phyloP scores from a whole-genome alignment of 2,888 invertebrate species.

The Zaprionus obscuricornis region DNA sequence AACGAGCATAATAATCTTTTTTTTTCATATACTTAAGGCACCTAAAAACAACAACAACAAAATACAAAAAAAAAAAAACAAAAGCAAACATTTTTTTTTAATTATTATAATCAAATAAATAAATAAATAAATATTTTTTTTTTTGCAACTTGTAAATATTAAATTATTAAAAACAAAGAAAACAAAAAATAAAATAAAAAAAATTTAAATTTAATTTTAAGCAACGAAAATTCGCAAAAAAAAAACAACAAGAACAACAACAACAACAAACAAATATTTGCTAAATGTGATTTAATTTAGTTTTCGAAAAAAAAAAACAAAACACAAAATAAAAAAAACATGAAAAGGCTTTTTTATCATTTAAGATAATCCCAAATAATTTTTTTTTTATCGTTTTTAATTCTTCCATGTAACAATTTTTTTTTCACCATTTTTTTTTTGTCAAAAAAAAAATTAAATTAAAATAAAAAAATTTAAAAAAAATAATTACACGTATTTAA shows the following conservation, averaged over 20 bases:
- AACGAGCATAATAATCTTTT: conserved; percentile 18
- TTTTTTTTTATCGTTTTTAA: conserved; percentile 30
- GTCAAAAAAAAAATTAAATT: conserved; percentile 10
- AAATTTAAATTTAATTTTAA: conserved; percentile 22
- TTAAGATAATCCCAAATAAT: conserved; percentile 39
- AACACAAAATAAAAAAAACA: conserved; percentile 11
- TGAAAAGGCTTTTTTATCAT: conserved; percentile 64
- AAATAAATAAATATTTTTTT: conserved; percentile 30
- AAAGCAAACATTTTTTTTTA: conserved; percentile 3
- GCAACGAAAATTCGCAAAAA: conserved; percentile 19
- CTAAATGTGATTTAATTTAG: conserved; percentile 74
- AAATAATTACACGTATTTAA: conserved; percentile 35
- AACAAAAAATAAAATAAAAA: conserved; percentile 5
- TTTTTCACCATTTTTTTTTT: conserved; percentile 12
- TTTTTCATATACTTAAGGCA: conserved; percentile 63
- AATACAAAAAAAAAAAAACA: conserved; percentile 18
- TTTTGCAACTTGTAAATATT: conserved; percentile 48
- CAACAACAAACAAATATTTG: conserved; percentile 38
- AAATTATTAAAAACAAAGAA: conserved; percentile 35
- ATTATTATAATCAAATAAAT: conserved; percentile 20
- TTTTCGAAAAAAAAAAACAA: conserved; percentile 44
- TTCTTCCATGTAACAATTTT: too few species aligned
- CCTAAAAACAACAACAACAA: conserved; percentile 6
- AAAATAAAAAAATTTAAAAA: neutral
- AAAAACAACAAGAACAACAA: conserved; percentile 5